Evolutionary conservation across 2,113 vertebrate genomes (phyloP).

Genomic region (Larimichthys crocea): DNA sequence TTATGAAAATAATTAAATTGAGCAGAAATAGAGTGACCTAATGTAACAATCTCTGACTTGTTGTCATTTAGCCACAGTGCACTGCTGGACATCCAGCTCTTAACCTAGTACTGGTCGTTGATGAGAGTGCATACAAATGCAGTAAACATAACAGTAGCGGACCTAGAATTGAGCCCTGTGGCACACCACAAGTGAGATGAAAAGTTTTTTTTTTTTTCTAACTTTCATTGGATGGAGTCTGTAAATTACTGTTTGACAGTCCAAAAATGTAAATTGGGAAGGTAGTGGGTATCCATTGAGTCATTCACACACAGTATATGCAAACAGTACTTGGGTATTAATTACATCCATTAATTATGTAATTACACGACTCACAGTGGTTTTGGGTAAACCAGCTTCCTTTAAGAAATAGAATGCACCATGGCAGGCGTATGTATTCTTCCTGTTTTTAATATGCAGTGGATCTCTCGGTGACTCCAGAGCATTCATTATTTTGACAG

Average conservation of each 20-base stretch:
- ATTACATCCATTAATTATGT: background rate
- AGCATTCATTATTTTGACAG: slow-evolving; percentile 68
- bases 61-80: background rate
- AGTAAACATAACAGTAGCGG: background rate
- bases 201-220: too few relatives aligned
- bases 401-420: slow-evolving; percentile 13
- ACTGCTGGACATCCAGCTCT: background rate
- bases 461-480: slow-evolving; percentile 39
- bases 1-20: background rate
- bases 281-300: background rate
- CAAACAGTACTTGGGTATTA: background rate
- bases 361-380: background rate
- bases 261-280: background rate
- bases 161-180: background rate
- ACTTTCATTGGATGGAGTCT: background rate
- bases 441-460: slow-evolving; percentile 42
- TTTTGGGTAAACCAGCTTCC: slow-evolving; percentile 14
- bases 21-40: too few relatives aligned
- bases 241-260: background rate
- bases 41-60: background rate
- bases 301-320: background rate
- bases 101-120: background rate
- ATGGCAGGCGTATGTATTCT: slow-evolving; percentile 36
- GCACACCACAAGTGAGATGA: background rate
- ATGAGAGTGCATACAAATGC: background rate